A percentile compares a stretch with the other conserved stretches of the same genome.
These are phyloP conservation scores for Lithophane socia DNA, from an alignment of 2,888 invertebrate genomes.

Conservation along the genomic window DNA sequence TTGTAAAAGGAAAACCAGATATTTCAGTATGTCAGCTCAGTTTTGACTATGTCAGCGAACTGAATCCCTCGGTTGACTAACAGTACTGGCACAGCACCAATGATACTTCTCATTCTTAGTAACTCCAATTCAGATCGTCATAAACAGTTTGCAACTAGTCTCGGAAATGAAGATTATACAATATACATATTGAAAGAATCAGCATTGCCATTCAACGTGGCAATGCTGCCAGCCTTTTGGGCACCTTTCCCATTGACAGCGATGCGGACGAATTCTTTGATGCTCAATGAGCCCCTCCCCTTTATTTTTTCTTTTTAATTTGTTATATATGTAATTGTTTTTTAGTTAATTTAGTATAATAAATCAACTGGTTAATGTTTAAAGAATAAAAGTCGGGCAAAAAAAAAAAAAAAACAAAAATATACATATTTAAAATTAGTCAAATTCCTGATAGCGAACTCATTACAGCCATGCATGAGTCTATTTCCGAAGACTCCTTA, in stretches of 20 bases:
- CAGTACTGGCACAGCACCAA: conserved; percentile 15
- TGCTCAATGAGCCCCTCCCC: too few relatives aligned
- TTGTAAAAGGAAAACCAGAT: not conserved
- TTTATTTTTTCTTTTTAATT: too few relatives aligned
- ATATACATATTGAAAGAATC: too few relatives aligned
- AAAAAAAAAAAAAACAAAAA: too few relatives aligned
- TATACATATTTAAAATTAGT: conserved; percentile 13
- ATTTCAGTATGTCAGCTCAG: not conserved
- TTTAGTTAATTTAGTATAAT: too few relatives aligned
- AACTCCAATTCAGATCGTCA: not conserved
- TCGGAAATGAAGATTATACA: not conserved
- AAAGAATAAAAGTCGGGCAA: too few relatives aligned
- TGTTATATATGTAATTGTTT: too few relatives aligned
- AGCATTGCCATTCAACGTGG: too few relatives aligned
- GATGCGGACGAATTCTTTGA: too few relatives aligned
- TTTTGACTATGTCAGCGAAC: not conserved
- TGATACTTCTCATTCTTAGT: conserved; percentile 15
- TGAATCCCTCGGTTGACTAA: conserved; percentile 20
- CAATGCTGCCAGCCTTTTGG: too few relatives aligned
- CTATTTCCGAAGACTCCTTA: conserved; percentile 28
- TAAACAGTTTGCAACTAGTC: conserved; percentile 12
- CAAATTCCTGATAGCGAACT: conserved; percentile 22
- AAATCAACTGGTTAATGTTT: too few relatives aligned
- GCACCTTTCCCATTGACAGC: too few relatives aligned
- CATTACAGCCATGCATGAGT: conserved; percentile 1